Evolutionary conservation across 2,888 invertebrate species (phyloP).

Genomic region (Meliscaeva auricollis): DNA sequence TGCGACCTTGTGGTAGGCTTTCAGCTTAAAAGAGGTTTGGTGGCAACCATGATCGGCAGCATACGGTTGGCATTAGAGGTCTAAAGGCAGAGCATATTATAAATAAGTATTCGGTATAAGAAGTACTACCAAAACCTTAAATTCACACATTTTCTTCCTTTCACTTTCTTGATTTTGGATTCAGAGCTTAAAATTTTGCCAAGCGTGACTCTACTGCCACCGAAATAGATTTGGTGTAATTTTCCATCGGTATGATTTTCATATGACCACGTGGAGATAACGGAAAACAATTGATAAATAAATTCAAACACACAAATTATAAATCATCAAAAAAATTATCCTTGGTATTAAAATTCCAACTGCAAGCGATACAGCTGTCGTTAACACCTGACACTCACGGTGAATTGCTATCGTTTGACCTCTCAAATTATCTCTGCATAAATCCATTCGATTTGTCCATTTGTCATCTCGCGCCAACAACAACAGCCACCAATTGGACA

Average conservation of each 20-base stretch:
- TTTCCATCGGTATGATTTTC: neutral
- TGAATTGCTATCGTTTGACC: neutral
- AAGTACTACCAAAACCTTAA: conserved; percentile 27
- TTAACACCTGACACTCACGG: neutral
- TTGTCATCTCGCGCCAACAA: conserved; percentile 65
- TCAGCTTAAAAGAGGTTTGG: no score
- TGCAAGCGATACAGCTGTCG: conserved; percentile 11
- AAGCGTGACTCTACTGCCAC: conserved; percentile 52
- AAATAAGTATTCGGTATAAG: neutral
- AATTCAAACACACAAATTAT: neutral
- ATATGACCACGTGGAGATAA: neutral
- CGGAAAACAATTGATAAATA: neutral
- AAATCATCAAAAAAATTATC: conserved; percentile 1
- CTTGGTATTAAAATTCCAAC: conserved; percentile 13
- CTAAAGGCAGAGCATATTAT: no score
- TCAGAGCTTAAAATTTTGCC: conserved; percentile 42
- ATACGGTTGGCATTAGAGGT: conserved; percentile 37
- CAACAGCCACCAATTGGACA: conserved; percentile 56
- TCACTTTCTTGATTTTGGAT: conserved; percentile 62
- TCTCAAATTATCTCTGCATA: conserved; percentile 44
- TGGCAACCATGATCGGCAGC: conserved; percentile 24
- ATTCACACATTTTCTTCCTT: conserved; percentile 64
- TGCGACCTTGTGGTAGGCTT: no score
- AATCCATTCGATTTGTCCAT: conserved; percentile 75
- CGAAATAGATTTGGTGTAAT: conserved; percentile 18